Percentiles rank a stretch among this genome's conserved stretches.
phyloP scores from a whole-genome alignment of 2,888 invertebrate genomes.

The Anorthoa munda region DNA sequence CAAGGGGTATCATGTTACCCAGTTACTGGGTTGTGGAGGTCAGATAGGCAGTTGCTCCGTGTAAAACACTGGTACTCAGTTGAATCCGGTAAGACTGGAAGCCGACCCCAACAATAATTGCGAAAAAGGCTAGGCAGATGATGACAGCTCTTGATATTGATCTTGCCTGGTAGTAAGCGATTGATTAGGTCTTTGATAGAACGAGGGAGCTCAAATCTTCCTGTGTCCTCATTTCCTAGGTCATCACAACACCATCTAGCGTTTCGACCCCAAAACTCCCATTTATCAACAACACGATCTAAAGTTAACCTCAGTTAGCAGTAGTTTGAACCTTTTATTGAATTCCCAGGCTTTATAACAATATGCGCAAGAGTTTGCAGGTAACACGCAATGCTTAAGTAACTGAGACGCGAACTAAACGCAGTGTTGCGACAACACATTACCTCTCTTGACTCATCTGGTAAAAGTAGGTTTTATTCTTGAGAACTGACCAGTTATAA shows the following conservation, averaged over 20 bases:
- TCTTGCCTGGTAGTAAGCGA: too few relatives aligned
- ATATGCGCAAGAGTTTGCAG: slow-evolving; percentile 51
- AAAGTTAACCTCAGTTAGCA: slow-evolving; percentile 28
- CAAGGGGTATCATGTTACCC: too few relatives aligned
- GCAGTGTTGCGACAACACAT: slow-evolving; percentile 45
- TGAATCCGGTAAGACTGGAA: too few relatives aligned
- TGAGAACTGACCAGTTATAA: background rate
- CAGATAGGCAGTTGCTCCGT: too few relatives aligned
- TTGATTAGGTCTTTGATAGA: too few relatives aligned
- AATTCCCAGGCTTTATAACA: slow-evolving; percentile 56
- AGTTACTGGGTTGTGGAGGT: too few relatives aligned
- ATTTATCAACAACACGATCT: slow-evolving; percentile 12
- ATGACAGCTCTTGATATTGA: too few relatives aligned
- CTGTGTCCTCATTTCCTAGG: too few relatives aligned
- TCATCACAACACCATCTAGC: background rate
- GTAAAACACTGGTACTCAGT: too few relatives aligned
- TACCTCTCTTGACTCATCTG: slow-evolving; percentile 37
- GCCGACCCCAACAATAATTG: too few relatives aligned
- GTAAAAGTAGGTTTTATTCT: slow-evolving; percentile 35
- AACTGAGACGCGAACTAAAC: slow-evolving; percentile 43
- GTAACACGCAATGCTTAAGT: slow-evolving; percentile 57
- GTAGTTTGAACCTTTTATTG: slow-evolving; percentile 33
- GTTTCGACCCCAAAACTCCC: background rate
- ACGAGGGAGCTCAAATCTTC: too few relatives aligned
- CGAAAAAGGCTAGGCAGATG: too few relatives aligned